These are phyloP conservation scores for Myioborus melanocephalus DNA, from an alignment of 2,797 vertebrate species.

Conservation along the genomic window DNA sequence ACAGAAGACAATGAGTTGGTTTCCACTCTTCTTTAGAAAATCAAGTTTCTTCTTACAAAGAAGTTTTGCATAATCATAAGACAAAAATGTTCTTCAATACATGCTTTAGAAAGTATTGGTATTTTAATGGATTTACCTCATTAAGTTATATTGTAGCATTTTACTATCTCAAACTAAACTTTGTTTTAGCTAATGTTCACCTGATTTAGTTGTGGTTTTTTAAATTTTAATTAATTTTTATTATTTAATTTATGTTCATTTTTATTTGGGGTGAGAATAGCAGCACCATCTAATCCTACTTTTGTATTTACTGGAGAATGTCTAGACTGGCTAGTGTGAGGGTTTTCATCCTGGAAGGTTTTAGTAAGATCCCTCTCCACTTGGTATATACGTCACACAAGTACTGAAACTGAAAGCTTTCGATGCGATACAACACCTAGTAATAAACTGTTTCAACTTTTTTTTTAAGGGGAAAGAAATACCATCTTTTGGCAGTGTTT, in stretches of 20 bases:
- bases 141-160: not conserved
- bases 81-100: not conserved
- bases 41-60: not conserved
- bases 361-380: constrained; percentile 53
- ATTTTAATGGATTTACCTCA: not conserved
- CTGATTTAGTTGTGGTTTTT: not conserved
- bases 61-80: not conserved
- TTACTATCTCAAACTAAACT: not conserved
- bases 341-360: constrained; percentile 57
- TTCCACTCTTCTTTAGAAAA: not conserved
- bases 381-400: constrained; percentile 2
- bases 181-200: not conserved
- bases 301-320: not conserved
- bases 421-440: not conserved
- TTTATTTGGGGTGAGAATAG: not conserved
- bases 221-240: not conserved
- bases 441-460: constrained; percentile 23
- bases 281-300: not conserved
- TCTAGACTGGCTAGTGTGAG: not conserved
- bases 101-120: not conserved
- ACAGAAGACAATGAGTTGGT: not conserved
- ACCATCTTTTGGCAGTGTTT: constrained; percentile 31
- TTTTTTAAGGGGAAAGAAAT: constrained; percentile 32
- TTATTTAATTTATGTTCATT: not conserved
- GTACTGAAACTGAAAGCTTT: constrained; percentile 52